Percentiles rank a stretch among this genome's conserved stretches.
Conservation (phyloP, 2,113 vertebrate species). For the Phycodurus eques region DNA sequence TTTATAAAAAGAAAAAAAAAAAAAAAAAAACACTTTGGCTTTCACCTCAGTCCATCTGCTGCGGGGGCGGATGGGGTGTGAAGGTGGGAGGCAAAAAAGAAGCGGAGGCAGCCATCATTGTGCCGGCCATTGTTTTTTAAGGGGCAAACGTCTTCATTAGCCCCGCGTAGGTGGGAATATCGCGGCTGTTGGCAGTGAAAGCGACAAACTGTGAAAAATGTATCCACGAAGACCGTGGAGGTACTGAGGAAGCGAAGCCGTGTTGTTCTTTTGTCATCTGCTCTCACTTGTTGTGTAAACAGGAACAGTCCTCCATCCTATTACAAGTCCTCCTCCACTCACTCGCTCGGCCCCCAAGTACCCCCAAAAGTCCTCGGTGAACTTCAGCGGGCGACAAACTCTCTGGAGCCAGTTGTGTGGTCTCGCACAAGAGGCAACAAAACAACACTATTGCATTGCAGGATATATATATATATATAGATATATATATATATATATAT, state of each 20-base stretch:
- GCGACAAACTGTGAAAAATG: constrained; percentile 2
- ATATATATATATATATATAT: too few relatives aligned
- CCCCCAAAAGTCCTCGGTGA: constrained; percentile 26
- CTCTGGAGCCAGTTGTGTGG: constrained; percentile 15
- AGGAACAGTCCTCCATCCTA: constrained; percentile 41
- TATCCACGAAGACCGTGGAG: constrained; percentile 16
- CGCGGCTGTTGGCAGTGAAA: constrained; percentile 51
- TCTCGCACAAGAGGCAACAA: constrained; percentile 1
- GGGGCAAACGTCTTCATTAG: constrained; percentile 75
- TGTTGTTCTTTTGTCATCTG: constrained; percentile 68
- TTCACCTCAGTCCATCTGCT: constrained; percentile 75
- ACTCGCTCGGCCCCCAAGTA: constrained; percentile 23
- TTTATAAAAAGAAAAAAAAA: constrained; percentile 30
- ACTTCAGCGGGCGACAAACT: constrained; percentile 11
- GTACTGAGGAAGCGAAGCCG: constrained; percentile 63
- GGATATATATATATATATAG: too few relatives aligned
- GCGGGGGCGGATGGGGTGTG: constrained; percentile 60
- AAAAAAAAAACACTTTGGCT: constrained; percentile 70
- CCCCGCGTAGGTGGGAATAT: constrained; percentile 60
- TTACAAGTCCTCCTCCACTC: constrained; percentile 49
- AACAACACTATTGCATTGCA: too few relatives aligned
- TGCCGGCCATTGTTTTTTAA: constrained; percentile 69
- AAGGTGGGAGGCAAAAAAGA: constrained; percentile 55
- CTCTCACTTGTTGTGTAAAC: constrained; percentile 47
- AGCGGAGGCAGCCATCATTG: constrained; percentile 53